Evolutionary conservation across 2,888 invertebrate species (phyloP).

Genomic region (Lycocerus yunnanus): DNA sequence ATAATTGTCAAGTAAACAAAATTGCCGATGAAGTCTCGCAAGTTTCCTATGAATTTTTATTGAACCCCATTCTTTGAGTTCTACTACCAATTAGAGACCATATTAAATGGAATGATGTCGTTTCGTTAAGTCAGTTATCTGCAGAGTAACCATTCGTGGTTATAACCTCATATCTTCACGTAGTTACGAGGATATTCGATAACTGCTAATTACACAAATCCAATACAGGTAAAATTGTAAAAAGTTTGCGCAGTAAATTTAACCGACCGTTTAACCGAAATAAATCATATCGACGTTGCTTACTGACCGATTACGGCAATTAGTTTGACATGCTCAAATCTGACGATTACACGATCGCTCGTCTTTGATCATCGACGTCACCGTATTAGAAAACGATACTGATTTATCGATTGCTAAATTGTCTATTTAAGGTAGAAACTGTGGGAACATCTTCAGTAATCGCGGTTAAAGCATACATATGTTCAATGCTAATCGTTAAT

Average conservation of each 20-base stretch:
- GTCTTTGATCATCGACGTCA: conserved; percentile 15
- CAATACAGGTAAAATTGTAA: not conserved
- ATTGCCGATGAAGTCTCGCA: not conserved
- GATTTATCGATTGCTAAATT: conserved; percentile 22
- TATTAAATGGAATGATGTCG: conserved; percentile 33
- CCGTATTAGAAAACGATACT: conserved; percentile 8
- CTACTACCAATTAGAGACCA: conserved; percentile 32
- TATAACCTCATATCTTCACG: conserved; percentile 28
- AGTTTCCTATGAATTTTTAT: conserved; percentile 26
- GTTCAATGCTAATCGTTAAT: conserved; percentile 12
- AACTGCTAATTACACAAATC: not conserved
- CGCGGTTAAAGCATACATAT: conserved; percentile 13
- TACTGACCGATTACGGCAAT: conserved; percentile 9
- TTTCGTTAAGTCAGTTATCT: conserved; percentile 25
- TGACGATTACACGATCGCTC: conserved; percentile 17
- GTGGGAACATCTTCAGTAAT: conserved; percentile 18
- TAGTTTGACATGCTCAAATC: conserved; percentile 21
- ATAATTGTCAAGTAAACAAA: not conserved
- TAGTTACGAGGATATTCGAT: conserved; percentile 12
- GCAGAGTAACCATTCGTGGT: conserved; percentile 7
- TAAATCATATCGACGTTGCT: not conserved
- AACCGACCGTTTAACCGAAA: not conserved
- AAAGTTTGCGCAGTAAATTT: not conserved
- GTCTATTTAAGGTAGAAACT: conserved; percentile 19
- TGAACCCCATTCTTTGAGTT: conserved; percentile 31